Base-by-base conservation (phyloP, 1,140 invertebrate genomes). In the Pantala flavescens region DNA sequence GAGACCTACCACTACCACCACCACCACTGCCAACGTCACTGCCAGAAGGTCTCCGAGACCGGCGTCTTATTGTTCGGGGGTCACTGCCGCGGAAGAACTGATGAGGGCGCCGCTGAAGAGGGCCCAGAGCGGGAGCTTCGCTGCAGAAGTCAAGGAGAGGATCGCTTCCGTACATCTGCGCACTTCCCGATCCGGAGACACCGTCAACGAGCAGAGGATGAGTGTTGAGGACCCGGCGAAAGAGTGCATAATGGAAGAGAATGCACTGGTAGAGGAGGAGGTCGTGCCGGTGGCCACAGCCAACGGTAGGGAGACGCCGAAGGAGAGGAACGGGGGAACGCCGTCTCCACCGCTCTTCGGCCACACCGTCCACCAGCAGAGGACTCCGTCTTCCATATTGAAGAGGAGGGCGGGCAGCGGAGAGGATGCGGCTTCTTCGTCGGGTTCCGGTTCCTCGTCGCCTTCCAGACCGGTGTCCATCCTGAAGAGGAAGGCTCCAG, bases 401-500 rank as follows among this genome's bases (percentile, higher is more conserved):
- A 63, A 63, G 49, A 63, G 49, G 49, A 63, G 49, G 12, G 49
- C 49, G 16, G 49, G 49, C 5, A 63, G 49, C 49, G 49, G 49
- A 12, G 49, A 63, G 49, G 49, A 63, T 16, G 49, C 49, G 49
- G 49, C 49, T 21, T 63, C 49, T 3, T 63, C 49, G 3, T 63
- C 49, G 3, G 49, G 49, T 16, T 73, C 79, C 70, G 70, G 75
- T 73, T 76, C 73, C 74, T 76, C 82, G 63, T 77, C 79, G 74
- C 80, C 85, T 81, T 83, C 86, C 80, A 84, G 75, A 63, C 49
- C 88, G 24, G 88, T 92, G 72, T 93, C 91, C 43, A 93, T 93
- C 78, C 82, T 93, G n/a, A 93, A 93, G 82, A 86, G 90, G 77
- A 93, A 93, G 82, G 86, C 87, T 24, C 84, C 76, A 76, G 79